Conservation (phyloP, 2,113 vertebrate genomes). For the Arizona elegans region DNA sequence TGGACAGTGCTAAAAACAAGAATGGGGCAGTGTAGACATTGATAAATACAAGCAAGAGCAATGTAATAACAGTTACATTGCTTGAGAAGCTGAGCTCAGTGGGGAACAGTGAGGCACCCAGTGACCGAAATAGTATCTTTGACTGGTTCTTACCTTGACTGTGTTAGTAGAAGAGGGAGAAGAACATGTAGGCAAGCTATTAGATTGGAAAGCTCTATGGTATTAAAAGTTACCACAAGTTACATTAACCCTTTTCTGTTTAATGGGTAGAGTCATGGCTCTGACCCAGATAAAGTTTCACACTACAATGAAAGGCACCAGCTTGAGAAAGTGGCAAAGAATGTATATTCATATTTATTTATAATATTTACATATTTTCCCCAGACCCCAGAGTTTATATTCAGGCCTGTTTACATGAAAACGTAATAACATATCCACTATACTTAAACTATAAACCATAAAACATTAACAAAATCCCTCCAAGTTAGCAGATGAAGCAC, state of each 20-base stretch:
- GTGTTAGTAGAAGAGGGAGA: neutral
- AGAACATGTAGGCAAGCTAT: neutral
- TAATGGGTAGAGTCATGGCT: neutral
- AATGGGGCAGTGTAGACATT: neutral
- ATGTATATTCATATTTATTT: conserved; percentile 8
- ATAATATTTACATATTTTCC: neutral
- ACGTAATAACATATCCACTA: neutral
- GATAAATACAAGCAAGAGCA: neutral
- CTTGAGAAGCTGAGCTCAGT: neutral
- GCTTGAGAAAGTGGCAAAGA: neutral
- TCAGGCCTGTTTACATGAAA: neutral
- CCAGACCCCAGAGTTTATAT: neutral
- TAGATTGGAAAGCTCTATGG: neutral
- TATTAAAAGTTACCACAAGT: neutral
- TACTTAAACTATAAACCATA: neutral
- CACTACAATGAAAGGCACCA: neutral
- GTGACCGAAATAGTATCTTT: neutral
- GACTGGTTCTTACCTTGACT: neutral
- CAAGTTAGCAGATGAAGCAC: neutral
- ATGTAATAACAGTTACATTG: neutral
- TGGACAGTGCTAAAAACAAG: neutral
- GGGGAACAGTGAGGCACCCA: neutral
- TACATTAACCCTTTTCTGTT: neutral
- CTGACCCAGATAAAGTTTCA: neutral
- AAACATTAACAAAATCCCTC: neutral